A percentile compares a stretch with the other conserved stretches of the same genome.
phyloP scores from a whole-genome alignment of 2,888 invertebrate genomes.

The Rhingia rostrata region DNA sequence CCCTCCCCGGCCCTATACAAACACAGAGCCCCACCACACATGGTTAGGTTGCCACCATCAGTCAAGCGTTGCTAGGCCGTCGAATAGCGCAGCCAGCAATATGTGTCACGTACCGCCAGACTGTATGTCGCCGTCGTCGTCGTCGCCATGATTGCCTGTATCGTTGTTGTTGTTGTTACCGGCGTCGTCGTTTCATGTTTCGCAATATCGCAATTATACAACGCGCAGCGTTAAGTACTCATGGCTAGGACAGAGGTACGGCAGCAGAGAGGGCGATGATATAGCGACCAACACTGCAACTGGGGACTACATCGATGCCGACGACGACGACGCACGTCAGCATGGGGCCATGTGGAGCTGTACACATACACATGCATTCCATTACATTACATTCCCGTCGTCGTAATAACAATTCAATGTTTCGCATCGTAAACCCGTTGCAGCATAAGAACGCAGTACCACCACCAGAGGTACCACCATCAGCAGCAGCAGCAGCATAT shows the following conservation, averaged over 20 bases:
- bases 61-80: slow-evolving; percentile 51
- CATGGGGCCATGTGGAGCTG: slow-evolving; percentile 47
- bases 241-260: background rate
- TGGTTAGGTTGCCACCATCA: slow-evolving; percentile 57
- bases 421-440: slow-evolving; percentile 53
- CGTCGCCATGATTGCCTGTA: slow-evolving; percentile 30
- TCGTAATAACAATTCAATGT: slow-evolving; percentile 57
- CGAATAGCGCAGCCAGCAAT: slow-evolving; percentile 39
- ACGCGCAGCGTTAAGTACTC: slow-evolving; percentile 56
- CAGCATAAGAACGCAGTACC: slow-evolving; percentile 28
- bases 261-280: slow-evolving; percentile 23
- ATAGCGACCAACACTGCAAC: slow-evolving; percentile 6
- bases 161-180: slow-evolving; percentile 36
- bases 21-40: slow-evolving; percentile 2
- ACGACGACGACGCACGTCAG: background rate
- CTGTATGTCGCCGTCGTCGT: slow-evolving; percentile 67
- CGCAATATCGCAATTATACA: slow-evolving; percentile 65
- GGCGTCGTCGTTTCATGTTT: slow-evolving; percentile 56
- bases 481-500: slow-evolving; percentile 9
- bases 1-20: slow-evolving; percentile 11
- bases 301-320: background rate
- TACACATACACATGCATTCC: slow-evolving; percentile 15
- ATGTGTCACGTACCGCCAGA: slow-evolving; percentile 70
- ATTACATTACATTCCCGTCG: background rate
- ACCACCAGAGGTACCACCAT: too few species aligned